Evolutionary conservation across 2,113 vertebrate species (phyloP).

Genomic region (Sander lucioperca): DNA sequence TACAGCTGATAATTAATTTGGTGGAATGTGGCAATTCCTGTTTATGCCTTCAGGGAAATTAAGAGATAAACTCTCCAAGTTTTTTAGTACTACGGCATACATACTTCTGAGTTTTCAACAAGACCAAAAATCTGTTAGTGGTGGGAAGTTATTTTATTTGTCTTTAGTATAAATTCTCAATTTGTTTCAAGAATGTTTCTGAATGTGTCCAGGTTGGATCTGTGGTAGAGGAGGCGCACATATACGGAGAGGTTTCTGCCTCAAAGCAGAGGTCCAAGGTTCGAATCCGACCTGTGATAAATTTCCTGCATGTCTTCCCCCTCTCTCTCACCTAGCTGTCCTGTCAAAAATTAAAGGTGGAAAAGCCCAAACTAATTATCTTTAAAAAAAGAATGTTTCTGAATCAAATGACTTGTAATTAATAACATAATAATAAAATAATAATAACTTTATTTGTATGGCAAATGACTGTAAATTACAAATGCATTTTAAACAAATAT

Average conservation of each 20-base stretch:
- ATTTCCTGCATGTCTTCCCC: too few species aligned
- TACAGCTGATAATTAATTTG: constrained; percentile 29
- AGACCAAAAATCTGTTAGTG: background rate
- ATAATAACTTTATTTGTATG: too few species aligned
- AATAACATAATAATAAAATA: too few species aligned
- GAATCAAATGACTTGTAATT: background rate
- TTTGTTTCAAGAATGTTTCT: background rate
- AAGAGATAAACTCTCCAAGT: constrained; percentile 16
- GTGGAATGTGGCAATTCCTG: constrained; percentile 70
- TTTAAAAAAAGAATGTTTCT: background rate
- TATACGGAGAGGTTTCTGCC: too few species aligned
- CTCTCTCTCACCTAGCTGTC: too few species aligned
- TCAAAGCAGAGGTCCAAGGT: too few species aligned
- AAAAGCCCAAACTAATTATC: too few species aligned
- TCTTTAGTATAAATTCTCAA: background rate
- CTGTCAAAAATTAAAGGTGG: too few species aligned
- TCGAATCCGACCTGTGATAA: too few species aligned
- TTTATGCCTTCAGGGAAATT: constrained; percentile 42
- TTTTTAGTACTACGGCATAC: background rate
- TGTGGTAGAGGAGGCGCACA: too few species aligned
- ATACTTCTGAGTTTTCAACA: background rate
- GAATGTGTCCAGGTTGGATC: background rate
- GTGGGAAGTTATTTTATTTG: background rate
- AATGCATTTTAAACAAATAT: too few species aligned
- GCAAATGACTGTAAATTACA: too few species aligned